Evolutionary conservation across 2,113 vertebrate genomes (phyloP).

Genomic region (Malurus cyaneus): DNA sequence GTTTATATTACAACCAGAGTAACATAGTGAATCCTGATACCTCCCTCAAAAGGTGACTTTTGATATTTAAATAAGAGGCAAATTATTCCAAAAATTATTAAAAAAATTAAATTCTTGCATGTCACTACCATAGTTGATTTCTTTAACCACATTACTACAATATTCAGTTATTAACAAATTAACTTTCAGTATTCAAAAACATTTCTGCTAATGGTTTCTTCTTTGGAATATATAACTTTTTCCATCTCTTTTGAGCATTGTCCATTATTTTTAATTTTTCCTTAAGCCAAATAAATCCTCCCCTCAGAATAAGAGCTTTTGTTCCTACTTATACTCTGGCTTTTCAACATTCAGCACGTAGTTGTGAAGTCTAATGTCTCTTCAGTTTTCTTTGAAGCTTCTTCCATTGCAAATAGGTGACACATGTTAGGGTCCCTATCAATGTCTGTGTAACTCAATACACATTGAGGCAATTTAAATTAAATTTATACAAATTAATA

Average conservation of each 20-base stretch:
- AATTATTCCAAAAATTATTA: background rate
- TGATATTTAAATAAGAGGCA: background rate
- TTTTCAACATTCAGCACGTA: background rate
- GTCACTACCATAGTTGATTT: background rate
- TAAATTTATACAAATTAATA: background rate
- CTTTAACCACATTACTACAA: background rate
- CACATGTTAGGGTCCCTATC: background rate
- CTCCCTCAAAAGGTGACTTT: background rate
- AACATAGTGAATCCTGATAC: background rate
- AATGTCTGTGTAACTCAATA: background rate
- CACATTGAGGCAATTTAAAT: background rate
- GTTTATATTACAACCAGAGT: background rate
- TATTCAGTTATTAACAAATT: background rate
- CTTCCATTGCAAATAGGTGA: background rate
- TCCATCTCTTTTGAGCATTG: background rate
- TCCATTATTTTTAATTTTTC: background rate
- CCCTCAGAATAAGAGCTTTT: background rate
- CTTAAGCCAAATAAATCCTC: background rate
- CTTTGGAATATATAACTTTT: background rate
- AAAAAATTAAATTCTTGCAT: background rate
- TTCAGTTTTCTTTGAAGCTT: background rate
- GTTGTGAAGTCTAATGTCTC: background rate
- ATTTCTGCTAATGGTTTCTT: background rate
- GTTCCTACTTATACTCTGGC: background rate
- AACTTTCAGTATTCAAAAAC: background rate